phyloP scores from a whole-genome alignment of 1,140 invertebrate genomes.

The Lysiphlebus fabarum region DNA sequence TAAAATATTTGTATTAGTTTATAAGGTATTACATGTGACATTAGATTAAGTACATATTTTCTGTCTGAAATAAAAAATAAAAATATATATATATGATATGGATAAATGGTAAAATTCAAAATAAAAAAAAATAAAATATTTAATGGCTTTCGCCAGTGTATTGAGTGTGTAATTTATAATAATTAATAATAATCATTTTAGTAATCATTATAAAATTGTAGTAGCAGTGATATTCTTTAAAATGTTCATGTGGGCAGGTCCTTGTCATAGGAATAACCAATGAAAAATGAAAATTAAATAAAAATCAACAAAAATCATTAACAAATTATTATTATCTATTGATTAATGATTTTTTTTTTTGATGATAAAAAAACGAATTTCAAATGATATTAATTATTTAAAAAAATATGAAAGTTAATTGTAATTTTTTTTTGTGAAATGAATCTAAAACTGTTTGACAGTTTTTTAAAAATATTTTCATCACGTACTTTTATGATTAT shows the following conservation, averaged over 20 bases:
- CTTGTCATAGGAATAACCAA: conserved; percentile 33
- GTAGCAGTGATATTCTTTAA: conserved; percentile 25
- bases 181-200: conserved; percentile 13
- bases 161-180: neutral
- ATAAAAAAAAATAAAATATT: conserved; percentile 12
- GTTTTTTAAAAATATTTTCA: no score
- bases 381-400: no score
- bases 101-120: conserved; percentile 1
- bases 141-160: conserved; percentile 10
- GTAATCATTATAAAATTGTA: conserved; percentile 17
- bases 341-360: no score
- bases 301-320: conserved; percentile 12
- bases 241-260: conserved; percentile 27
- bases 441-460: no score
- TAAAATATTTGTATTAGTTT: no score
- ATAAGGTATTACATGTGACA: no score
- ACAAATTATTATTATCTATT: conserved; percentile 9
- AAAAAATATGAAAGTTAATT: no score
- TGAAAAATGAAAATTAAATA: conserved; percentile 19
- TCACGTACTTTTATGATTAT: no score
- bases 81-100: neutral
- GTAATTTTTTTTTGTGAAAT: no score
- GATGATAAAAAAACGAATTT: no score
- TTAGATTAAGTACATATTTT: no score
- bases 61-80: neutral